Base-by-base conservation (phyloP, 2,888 invertebrate species). In the Resseliella maxima region DNA sequence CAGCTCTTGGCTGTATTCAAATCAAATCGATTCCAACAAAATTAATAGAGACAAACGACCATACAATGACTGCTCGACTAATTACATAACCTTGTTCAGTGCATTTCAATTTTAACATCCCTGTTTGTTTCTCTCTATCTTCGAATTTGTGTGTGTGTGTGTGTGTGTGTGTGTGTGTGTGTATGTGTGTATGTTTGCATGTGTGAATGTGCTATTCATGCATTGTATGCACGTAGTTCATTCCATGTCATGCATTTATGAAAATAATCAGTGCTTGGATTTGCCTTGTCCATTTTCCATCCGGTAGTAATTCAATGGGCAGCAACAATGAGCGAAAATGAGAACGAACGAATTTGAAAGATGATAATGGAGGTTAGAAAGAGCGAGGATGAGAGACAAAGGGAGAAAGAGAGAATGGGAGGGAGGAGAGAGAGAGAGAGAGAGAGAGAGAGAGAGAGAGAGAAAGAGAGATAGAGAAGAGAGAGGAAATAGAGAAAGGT, bases 21-120 rank as follows among this genome's bases (percentile, higher is more conserved):
- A 72, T 27, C 72, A 72, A 72, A 72, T 72, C 72, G 72, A 72
- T 72, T 72, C 15, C 18, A 31, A 72, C 12, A 15, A 72, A 72
- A 72, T 72, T 72, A 72, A 35, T 12, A 72, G 59, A 59, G 10
- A 72, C 3, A 72, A 72, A 31, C 31, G 72, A 15, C 46, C 18
- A 72, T 35, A 72, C 72, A 72, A 72, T 72, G 72, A n/a, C 2
- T 1, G 72, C 15, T 31, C 1, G n/a, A 31, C 72, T 72, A 72
- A 72, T 72, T 72, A 35, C 72, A 72, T 31, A 31, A 31, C 0
- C 31, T 31, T 72, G 72, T 72, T 72, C 72, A 31, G 72, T 59
- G 15, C 59, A 24, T n/a, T 59, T 10, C 1, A 24, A 8, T 24
- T 50, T 50, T 18, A 50, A 50, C 46, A 50, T 50, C 46, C 46